Evolutionary conservation across 2,113 vertebrate genomes (phyloP).

Genomic region (Chloroceryle aenea): DNA sequence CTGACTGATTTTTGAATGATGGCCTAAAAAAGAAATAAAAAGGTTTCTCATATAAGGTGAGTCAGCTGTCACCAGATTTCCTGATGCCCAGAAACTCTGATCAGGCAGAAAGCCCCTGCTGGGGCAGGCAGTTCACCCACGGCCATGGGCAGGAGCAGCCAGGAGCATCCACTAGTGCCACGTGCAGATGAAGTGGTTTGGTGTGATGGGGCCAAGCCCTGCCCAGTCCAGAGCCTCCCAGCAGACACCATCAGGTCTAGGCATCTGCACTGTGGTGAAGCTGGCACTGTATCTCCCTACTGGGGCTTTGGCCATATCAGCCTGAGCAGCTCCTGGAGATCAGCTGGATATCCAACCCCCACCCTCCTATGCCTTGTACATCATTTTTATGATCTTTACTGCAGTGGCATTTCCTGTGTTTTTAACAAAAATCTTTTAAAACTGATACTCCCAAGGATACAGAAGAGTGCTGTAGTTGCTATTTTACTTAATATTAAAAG

Average conservation of each 20-base stretch:
- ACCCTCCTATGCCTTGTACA: not conserved
- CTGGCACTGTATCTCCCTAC: not conserved
- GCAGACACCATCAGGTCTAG: not conserved
- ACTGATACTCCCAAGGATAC: conserved; percentile 12
- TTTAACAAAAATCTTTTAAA: conserved; percentile 16
- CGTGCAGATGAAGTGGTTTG: fast-evolving
- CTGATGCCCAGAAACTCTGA: not conserved
- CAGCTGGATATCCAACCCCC: not conserved
- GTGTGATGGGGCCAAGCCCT: not conserved
- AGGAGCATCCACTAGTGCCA: not conserved
- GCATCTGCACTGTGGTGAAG: fast-evolving
- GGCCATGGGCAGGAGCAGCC: not conserved
- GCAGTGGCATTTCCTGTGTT: not conserved
- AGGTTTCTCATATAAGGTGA: conserved; percentile 38
- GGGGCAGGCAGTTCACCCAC: not conserved
- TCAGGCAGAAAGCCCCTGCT: not conserved
- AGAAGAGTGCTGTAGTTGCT: conserved; percentile 36
- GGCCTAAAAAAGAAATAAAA: conserved; percentile 16
- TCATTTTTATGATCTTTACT: not conserved
- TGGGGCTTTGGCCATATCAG: not conserved
- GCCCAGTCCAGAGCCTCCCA: not conserved
- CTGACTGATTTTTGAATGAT: conserved; percentile 34
- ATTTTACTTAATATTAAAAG: conserved; percentile 69
- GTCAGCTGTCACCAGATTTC: conserved; percentile 21
- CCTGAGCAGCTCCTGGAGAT: not conserved